A percentile compares a stretch with the other conserved stretches of the same genome.
These are phyloP conservation scores for Halictus rubicundus DNA, from an alignment of 1,140 invertebrate species.

Conservation along the genomic window DNA sequence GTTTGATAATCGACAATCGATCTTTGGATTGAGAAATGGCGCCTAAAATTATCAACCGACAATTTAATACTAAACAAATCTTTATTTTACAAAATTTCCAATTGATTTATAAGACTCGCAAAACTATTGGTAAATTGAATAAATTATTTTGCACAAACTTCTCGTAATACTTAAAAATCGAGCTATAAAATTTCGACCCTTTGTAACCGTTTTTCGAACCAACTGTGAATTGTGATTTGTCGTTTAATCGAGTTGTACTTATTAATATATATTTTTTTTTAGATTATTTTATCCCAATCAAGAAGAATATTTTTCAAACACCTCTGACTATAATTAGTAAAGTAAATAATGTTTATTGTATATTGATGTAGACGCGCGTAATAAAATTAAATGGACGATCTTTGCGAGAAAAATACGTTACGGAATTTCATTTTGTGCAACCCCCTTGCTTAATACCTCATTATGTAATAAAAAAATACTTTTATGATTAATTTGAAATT, in stretches of 20 bases:
- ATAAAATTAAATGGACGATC: not conserved
- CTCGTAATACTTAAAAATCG: conserved; percentile 17
- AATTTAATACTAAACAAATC: not conserved
- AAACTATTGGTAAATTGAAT: not conserved
- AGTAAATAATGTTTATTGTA: not conserved
- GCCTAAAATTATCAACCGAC: not conserved
- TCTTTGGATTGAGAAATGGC: conserved; percentile 32
- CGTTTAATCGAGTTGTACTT: not conserved
- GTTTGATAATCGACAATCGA: conserved; percentile 51
- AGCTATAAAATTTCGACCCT: not conserved
- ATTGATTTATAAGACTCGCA: not conserved
- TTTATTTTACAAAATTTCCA: not conserved
- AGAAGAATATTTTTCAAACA: not conserved
- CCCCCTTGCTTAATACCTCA: too few species aligned
- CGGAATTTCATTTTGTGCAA: too few species aligned
- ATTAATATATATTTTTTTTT: not conserved
- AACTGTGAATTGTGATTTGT: not conserved
- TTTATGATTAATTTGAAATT: not conserved
- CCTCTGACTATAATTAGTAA: too few species aligned
- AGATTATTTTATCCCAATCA: too few species aligned
- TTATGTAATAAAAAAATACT: not conserved
- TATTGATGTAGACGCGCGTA: not conserved
- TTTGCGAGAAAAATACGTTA: not conserved
- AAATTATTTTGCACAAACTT: conserved; percentile 6
- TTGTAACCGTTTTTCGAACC: not conserved